A percentile compares a stretch with the other conserved stretches of the same genome.
Evolutionary conservation across 2,888 invertebrate genomes (phyloP).

Genomic region (Stenurella melanura): DNA sequence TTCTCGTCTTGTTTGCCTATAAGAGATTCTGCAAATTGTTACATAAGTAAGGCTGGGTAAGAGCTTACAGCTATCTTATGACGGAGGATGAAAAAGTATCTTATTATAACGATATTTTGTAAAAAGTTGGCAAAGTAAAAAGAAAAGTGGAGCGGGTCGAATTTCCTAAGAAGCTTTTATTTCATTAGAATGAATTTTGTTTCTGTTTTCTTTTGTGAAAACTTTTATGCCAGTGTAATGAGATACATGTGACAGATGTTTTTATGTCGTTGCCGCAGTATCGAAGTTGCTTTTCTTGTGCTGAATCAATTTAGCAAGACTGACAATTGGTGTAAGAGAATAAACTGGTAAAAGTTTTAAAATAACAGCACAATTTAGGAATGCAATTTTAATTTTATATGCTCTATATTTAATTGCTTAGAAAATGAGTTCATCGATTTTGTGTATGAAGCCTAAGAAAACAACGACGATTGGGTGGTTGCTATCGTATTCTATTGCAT

Average conservation of each 20-base stretch:
- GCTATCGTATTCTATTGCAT: no score
- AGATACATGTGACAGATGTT: constrained; percentile 34
- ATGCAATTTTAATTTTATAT: not conserved
- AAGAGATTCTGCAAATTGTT: constrained; percentile 22
- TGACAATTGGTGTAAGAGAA: not conserved
- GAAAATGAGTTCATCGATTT: not conserved
- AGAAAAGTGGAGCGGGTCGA: constrained; percentile 18
- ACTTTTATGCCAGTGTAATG: constrained; percentile 5
- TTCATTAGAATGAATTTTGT: constrained; percentile 36
- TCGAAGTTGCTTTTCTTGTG: not conserved
- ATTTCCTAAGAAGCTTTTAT: constrained; percentile 38
- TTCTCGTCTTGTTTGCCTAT: constrained; percentile 27
- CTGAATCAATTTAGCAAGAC: constrained; percentile 5
- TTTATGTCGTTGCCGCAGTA: not conserved
- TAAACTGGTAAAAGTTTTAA: not conserved
- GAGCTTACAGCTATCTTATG: constrained; percentile 24
- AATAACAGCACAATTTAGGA: not conserved
- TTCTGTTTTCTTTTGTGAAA: constrained; percentile 29
- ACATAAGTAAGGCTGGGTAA: constrained; percentile 16
- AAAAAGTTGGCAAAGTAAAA: constrained; percentile 29
- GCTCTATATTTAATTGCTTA: not conserved
- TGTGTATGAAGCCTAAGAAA: no score
- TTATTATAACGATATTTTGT: constrained; percentile 37
- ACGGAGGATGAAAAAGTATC: constrained; percentile 31
- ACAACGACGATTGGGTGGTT: no score